Evolutionary conservation across 1,140 invertebrate species (phyloP).

Genomic region (Aleiodes sp.): DNA sequence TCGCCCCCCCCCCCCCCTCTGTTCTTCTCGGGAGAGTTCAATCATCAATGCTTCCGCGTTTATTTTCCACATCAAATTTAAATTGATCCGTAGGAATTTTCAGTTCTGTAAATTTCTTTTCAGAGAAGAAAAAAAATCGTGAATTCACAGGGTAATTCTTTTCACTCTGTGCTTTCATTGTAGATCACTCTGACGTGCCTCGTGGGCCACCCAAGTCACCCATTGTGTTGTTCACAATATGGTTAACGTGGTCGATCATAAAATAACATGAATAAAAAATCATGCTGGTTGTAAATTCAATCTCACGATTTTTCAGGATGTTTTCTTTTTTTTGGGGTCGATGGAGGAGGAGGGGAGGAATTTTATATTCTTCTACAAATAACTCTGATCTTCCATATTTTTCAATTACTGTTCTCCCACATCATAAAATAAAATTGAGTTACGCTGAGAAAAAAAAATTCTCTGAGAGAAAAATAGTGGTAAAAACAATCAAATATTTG

Average conservation of each 20-base stretch:
- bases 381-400: too few relatives aligned
- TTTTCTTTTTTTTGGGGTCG: too few relatives aligned
- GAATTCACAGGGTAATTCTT: too few relatives aligned
- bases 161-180: background rate
- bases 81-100: background rate
- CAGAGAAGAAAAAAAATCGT: background rate
- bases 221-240: conserved; percentile 2
- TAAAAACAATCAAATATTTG: too few relatives aligned
- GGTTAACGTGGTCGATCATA: conserved; percentile 12
- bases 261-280: background rate
- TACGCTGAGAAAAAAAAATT: too few relatives aligned
- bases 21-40: too few relatives aligned
- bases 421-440: too few relatives aligned
- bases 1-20: too few relatives aligned
- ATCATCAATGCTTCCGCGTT: conserved; percentile 4
- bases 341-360: too few relatives aligned
- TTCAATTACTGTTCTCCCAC: too few relatives aligned
- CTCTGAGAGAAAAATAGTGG: too few relatives aligned
- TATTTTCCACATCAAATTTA: background rate
- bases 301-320: background rate
- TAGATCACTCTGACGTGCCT: background rate
- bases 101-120: background rate
- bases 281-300: background rate
- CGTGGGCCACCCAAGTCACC: background rate
- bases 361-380: too few relatives aligned